Evolutionary conservation across 1,140 invertebrate genomes (phyloP).

Genomic region (Psix sp.): DNA sequence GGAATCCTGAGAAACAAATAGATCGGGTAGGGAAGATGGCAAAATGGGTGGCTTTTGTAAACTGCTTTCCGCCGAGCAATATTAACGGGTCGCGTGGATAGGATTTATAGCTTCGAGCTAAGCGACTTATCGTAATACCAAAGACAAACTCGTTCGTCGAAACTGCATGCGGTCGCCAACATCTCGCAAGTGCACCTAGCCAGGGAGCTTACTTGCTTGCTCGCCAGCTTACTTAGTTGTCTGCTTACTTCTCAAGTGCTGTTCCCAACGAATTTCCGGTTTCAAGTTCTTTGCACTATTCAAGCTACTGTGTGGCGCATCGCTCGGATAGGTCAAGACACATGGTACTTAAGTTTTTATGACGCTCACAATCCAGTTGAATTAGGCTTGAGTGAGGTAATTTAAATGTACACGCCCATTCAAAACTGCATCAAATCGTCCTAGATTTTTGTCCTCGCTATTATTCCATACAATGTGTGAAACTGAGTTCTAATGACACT

Average conservation of each 20-base stretch:
- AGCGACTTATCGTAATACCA: slow-evolving; percentile 69
- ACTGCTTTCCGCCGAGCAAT: slow-evolving; percentile 69
- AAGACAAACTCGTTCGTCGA: slow-evolving; percentile 70
- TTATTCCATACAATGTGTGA: too few relatives aligned
- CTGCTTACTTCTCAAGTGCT: slow-evolving; percentile 34
- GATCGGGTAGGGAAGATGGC: slow-evolving; percentile 59
- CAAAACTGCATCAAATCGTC: slow-evolving; percentile 2
- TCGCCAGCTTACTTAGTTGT: too few relatives aligned
- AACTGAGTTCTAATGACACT: too few relatives aligned
- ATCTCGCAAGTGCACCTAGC: slow-evolving; percentile 29
- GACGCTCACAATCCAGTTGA: slow-evolving; percentile 18
- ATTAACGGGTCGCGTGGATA: slow-evolving; percentile 68
- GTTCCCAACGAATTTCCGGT: slow-evolving; percentile 49
- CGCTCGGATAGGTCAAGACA: slow-evolving; percentile 33
- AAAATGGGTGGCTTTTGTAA: slow-evolving; percentile 68
- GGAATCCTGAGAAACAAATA: slow-evolving; percentile 33
- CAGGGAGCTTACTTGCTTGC: slow-evolving; percentile 36
- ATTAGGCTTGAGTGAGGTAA: slow-evolving; percentile 28
- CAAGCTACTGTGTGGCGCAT: slow-evolving; percentile 16
- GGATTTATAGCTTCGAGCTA: slow-evolving; percentile 68
- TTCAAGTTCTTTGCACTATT: slow-evolving; percentile 49
- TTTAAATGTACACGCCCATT: slow-evolving; percentile 8
- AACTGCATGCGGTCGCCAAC: slow-evolving; percentile 59
- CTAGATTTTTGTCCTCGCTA: too few relatives aligned
- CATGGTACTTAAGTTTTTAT: slow-evolving; percentile 41